Conservation (phyloP, 2,113 vertebrate genomes). For the Cercopithecus mona region DNA sequence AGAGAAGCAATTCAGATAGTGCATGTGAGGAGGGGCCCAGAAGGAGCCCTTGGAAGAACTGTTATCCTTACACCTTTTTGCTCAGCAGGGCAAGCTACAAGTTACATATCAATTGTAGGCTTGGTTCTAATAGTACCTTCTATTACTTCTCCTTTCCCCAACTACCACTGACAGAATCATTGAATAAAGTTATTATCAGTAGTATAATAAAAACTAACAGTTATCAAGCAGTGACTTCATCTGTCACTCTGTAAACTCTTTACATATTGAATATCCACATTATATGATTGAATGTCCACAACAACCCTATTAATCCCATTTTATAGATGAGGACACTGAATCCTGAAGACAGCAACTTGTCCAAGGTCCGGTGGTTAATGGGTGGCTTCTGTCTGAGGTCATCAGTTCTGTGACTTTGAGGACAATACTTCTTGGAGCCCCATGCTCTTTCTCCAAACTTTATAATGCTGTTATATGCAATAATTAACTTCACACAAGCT, state of each 20-base stretch:
- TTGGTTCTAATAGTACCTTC: not conserved
- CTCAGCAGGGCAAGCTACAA: not conserved
- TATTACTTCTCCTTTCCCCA: not conserved
- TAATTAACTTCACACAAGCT: accelerated
- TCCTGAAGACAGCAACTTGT: not conserved
- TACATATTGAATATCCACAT: not conserved
- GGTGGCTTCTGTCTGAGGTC: not conserved
- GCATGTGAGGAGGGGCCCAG: accelerated
- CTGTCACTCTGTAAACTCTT: not conserved
- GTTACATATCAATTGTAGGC: not conserved
- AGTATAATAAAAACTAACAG: not conserved
- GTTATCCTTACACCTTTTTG: not conserved
- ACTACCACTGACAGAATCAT: not conserved
- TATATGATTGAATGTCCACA: not conserved
- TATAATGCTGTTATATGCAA: accelerated
- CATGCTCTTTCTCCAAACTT: not conserved
- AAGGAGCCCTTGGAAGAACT: not conserved
- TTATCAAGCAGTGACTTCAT: not conserved
- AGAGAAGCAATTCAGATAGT: not conserved
- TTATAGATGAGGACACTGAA: not conserved
- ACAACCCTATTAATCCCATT: not conserved
- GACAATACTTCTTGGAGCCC: not conserved
- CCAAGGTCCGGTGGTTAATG: not conserved
- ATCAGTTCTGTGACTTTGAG: not conserved
- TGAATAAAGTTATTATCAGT: not conserved